Evolutionary conservation across 53 echinoderm and acorn worm species (phyloP).

Genomic region (Patiria pectinifera): DNA sequence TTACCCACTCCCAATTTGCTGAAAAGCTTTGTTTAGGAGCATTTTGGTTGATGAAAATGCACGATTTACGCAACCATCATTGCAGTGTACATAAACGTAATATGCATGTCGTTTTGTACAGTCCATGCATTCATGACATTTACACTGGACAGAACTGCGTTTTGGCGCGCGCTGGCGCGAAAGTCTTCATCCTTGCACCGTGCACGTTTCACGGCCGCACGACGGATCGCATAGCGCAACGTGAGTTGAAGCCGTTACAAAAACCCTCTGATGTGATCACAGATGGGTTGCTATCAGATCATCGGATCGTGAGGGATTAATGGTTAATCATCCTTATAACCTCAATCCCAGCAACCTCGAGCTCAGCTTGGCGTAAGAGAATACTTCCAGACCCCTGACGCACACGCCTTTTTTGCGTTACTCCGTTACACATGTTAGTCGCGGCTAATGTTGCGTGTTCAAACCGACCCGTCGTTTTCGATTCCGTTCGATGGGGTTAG

Average conservation of each 20-base stretch:
- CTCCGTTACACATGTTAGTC: conserved; percentile 23
- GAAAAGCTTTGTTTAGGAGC: background rate
- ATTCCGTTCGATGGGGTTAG: background rate
- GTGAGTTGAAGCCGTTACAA: background rate
- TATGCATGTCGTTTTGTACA: background rate
- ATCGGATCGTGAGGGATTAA: conserved; percentile 26
- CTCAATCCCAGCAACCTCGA: background rate
- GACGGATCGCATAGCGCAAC: background rate
- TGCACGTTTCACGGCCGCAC: background rate
- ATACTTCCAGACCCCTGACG: background rate
- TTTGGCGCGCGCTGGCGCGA: background rate
- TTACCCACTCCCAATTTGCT: background rate
- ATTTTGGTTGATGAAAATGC: background rate
- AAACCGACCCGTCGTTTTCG: background rate
- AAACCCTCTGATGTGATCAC: background rate
- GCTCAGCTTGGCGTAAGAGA: background rate
- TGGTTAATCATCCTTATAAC: conserved; percentile 34
- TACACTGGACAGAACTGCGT: background rate
- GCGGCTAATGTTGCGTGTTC: background rate
- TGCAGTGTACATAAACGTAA: background rate
- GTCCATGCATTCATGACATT: background rate
- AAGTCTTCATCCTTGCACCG: background rate
- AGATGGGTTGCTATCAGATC: conserved; percentile 18
- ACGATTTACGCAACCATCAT: background rate
- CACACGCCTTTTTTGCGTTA: background rate